Conservation (phyloP, 2,888 invertebrate species). For the Idaea dimidiata region DNA sequence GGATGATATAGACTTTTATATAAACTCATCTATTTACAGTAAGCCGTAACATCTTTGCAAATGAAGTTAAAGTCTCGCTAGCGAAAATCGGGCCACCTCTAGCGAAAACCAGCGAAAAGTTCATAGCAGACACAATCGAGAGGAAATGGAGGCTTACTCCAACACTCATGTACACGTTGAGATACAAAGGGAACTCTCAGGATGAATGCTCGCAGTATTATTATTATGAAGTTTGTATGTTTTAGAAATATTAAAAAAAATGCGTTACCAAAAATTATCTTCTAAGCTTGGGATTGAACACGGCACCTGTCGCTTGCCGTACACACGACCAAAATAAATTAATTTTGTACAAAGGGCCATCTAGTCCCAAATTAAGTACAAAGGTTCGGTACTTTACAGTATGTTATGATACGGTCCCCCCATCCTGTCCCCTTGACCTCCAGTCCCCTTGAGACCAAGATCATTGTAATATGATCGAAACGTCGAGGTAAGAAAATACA, state of each 20-base stretch:
- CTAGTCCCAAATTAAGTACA: too few relatives aligned
- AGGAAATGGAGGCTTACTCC: conserved; percentile 54
- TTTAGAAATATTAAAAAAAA: conserved; percentile 4
- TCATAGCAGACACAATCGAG: conserved; percentile 54
- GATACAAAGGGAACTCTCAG: conserved; percentile 46
- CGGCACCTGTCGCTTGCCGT: too few relatives aligned
- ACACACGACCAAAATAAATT: too few relatives aligned
- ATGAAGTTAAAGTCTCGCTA: conserved; percentile 40
- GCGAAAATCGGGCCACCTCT: conserved; percentile 43
- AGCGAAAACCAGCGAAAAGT: conserved; percentile 42
- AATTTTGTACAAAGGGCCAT: too few relatives aligned
- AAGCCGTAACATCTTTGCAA: conserved; percentile 42
- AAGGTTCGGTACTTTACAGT: too few relatives aligned
- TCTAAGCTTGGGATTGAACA: too few relatives aligned
- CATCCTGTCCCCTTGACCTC: too few relatives aligned
- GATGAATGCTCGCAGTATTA: conserved; percentile 58
- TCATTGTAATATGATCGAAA: too few relatives aligned
- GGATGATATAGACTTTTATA: background rate
- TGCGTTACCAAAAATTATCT: too few relatives aligned
- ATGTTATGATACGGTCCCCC: too few relatives aligned
- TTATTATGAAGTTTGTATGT: conserved; percentile 57
- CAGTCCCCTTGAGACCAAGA: too few relatives aligned
- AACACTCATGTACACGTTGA: conserved; percentile 47
- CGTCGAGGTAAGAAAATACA: too few relatives aligned
- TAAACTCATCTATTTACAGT: conserved; percentile 29